phyloP scores from a whole-genome alignment of 2,888 invertebrate genomes.

The Tortricodes alternella region DNA sequence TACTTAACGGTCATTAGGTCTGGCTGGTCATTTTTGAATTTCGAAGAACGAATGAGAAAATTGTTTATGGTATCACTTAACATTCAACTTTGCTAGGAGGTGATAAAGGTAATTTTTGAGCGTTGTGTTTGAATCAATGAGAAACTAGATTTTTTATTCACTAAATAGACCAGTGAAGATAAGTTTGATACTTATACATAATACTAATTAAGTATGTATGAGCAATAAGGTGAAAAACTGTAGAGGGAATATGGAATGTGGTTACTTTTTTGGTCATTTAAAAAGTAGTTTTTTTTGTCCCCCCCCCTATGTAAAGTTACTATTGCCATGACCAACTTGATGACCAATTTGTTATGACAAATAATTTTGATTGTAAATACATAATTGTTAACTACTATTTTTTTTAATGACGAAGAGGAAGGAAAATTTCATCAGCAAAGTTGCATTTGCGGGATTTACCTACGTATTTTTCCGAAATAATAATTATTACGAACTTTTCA shows the following conservation, averaged over 20 bases:
- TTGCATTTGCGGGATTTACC: too few species aligned
- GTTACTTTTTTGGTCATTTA: too few species aligned
- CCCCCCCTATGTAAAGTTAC: too few species aligned
- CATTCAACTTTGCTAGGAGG: constrained; percentile 34
- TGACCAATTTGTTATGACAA: too few species aligned
- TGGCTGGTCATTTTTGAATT: constrained; percentile 63
- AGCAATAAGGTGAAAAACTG: too few species aligned
- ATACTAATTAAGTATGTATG: not conserved
- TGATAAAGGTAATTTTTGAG: constrained; percentile 35
- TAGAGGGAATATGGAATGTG: too few species aligned
- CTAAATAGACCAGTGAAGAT: not conserved
- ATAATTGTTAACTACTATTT: not conserved
- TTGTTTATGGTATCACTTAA: constrained; percentile 26
- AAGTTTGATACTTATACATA: not conserved
- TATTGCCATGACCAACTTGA: too few species aligned
- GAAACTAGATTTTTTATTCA: constrained; percentile 21
- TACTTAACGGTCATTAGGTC: constrained; percentile 72
- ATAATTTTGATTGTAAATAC: too few species aligned
- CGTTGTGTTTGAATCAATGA: constrained; percentile 4
- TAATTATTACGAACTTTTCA: too few species aligned
- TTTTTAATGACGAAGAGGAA: constrained; percentile 1
- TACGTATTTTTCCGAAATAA: too few species aligned
- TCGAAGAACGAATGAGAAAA: constrained; percentile 43
- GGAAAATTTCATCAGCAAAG: not conserved
- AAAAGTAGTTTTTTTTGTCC: too few species aligned